Base-by-base conservation (phyloP, 2,888 invertebrate genomes). In the Mesoligia furuncula region DNA sequence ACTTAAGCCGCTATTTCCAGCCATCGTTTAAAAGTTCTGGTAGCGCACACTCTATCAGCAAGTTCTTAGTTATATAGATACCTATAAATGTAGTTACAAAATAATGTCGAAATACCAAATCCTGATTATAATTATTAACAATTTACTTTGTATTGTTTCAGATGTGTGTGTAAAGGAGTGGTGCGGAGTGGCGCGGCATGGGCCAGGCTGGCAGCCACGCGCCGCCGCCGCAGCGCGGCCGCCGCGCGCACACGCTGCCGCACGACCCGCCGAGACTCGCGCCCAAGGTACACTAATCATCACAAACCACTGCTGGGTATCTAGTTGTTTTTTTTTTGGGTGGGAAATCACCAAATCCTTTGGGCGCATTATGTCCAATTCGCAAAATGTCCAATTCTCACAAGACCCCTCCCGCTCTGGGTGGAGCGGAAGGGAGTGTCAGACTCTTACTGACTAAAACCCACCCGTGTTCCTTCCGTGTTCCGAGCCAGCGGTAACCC, bases 131-230 rank as follows among this genome's bases (percentile, higher is more conserved):
- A 39, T 45, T 36, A 27, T 42, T 72, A 36, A 79, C 6, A 27
- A 51, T 31, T 0, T 11, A 6, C 0, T 48, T 27, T 59, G 51
- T 11, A 20, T 87, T 73, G 73, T 91, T 91, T 0, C 93, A 95
- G 95, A 95, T 95, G 95, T 81, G 84, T 84, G 79, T 83, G 80
- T 81, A 81, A 88, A 91, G 27, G 15, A 42, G 68, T 45, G 65
- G 65, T 39, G 89, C 85, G 75, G 64, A 62, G 84, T 82, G 74
- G 81, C 84, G 90, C 85, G 90, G 92, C 89, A 96, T 96, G 96
- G 96, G 96, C 88, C 96, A 96, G 93, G 95, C 95, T 88, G 95
- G 95, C 93, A 96, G 96, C 93, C 95, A 95, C 91, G 94, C 93
- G 90, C 91, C 92, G 92, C 91, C 90, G 86, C 93, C 91, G 83